These are phyloP conservation scores for Indri indri DNA, from an alignment of 2,113 vertebrate species.

Conservation along the genomic window DNA sequence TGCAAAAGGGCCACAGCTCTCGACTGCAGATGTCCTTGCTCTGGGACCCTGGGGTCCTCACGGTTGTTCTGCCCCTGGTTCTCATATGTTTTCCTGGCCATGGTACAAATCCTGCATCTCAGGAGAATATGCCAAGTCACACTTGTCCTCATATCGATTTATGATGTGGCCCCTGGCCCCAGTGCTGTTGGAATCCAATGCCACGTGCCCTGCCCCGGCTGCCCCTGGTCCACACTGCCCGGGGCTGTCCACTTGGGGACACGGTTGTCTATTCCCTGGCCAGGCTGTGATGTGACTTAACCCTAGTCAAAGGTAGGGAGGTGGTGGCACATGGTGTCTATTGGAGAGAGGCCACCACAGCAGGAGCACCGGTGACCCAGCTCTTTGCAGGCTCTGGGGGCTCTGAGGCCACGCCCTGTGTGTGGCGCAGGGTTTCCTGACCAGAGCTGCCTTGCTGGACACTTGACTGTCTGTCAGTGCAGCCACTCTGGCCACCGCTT, in stretches of 20 bases:
- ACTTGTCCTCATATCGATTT: accelerated
- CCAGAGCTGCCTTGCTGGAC: not conserved
- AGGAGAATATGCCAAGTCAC: accelerated
- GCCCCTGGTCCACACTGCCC: not conserved
- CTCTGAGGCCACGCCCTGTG: accelerated
- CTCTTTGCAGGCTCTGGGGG: accelerated
- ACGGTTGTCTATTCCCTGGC: not conserved
- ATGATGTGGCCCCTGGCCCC: accelerated
- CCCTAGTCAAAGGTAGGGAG: accelerated
- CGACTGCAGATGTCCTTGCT: accelerated
- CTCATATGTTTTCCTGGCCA: too few species aligned
- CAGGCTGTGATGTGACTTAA: too few species aligned
- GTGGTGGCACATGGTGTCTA: accelerated
- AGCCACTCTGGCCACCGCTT: accelerated
- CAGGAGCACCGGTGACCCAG: not conserved
- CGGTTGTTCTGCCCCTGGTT: too few species aligned
- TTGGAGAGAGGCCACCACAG: not conserved
- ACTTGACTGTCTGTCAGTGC: accelerated
- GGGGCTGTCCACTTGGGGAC: not conserved
- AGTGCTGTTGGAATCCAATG: accelerated
- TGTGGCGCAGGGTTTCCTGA: not conserved
- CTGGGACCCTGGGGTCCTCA: not conserved
- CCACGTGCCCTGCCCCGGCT: accelerated
- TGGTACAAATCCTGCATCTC: not conserved
- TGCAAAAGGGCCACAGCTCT: accelerated